phyloP scores from a whole-genome alignment of 2,113 vertebrate species.

The Osmerus mordax region DNA sequence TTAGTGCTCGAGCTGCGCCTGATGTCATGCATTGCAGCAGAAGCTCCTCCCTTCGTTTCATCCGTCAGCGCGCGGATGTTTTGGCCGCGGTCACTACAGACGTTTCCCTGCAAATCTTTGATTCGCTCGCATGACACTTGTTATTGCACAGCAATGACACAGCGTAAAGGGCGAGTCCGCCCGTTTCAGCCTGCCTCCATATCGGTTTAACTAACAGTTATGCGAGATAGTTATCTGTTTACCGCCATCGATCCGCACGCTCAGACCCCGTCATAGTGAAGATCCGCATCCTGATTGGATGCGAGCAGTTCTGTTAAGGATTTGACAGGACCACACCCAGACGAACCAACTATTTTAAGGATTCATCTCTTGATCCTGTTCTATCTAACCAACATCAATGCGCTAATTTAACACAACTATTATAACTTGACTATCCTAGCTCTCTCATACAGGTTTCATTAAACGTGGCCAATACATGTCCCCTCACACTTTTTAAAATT shows the following conservation, averaged over 20 bases:
- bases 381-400: no score
- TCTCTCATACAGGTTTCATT: no score
- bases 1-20: no score
- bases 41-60: not conserved
- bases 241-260: not conserved
- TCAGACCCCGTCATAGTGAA: not conserved
- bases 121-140: no score
- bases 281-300: not conserved
- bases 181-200: not conserved
- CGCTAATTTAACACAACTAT: no score
- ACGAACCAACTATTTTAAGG: no score
- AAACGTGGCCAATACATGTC: no score
- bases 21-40: not conserved
- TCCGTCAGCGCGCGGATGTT: not conserved
- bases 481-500: no score
- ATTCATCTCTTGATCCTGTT: no score
- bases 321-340: not conserved
- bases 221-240: conserved; percentile 1
- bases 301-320: not conserved
- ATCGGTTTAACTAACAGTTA: not conserved
- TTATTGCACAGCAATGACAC: not conserved
- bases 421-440: no score
- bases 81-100: not conserved
- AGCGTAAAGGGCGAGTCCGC: not conserved
- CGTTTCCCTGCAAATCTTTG: not conserved